Percentiles rank a stretch among this genome's conserved stretches.
Evolutionary conservation across 1,140 invertebrate species (phyloP).

Genomic region (Caerostris extrusa): DNA sequence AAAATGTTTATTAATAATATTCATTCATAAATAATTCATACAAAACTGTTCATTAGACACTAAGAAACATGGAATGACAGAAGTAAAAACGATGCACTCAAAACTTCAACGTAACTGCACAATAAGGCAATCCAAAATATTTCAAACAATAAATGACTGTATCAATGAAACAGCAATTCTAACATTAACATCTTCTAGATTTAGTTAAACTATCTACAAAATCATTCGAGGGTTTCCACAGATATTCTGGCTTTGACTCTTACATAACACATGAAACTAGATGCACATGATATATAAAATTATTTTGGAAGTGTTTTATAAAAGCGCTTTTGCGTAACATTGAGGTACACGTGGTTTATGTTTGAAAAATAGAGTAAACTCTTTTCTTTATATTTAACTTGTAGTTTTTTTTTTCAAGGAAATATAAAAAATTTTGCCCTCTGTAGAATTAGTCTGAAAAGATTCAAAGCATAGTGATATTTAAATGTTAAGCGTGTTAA

Average conservation of each 20-base stretch:
- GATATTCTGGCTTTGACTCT: conserved; percentile 38
- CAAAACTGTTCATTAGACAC: conserved; percentile 69
- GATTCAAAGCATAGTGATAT: conserved; percentile 12
- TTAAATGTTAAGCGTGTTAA: background rate
- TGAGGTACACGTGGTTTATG: conserved; percentile 61
- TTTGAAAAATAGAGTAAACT: conserved; percentile 52
- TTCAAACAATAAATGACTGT: conserved; percentile 64
- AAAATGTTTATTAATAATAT: conserved; percentile 73
- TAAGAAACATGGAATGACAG: conserved; percentile 56
- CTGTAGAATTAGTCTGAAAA: background rate
- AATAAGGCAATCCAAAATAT: conserved; percentile 39
- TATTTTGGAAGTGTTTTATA: conserved; percentile 38
- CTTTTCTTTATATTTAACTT: conserved; percentile 40
- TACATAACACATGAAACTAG: conserved; percentile 30
- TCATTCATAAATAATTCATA: conserved; percentile 72
- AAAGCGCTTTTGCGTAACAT: conserved; percentile 47
- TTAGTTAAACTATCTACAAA: conserved; percentile 58
- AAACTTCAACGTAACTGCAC: conserved; percentile 68
- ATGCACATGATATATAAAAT: conserved; percentile 34
- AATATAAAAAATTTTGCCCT: conserved; percentile 17
- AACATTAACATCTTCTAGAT: conserved; percentile 62
- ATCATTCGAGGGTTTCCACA: conserved; percentile 34
- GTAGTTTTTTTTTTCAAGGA: background rate
- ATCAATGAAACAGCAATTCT: conserved; percentile 58
- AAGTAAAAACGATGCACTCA: conserved; percentile 58